Evolutionary conservation across 2,888 invertebrate genomes (phyloP).

Genomic region (Andrena trimmerana): DNA sequence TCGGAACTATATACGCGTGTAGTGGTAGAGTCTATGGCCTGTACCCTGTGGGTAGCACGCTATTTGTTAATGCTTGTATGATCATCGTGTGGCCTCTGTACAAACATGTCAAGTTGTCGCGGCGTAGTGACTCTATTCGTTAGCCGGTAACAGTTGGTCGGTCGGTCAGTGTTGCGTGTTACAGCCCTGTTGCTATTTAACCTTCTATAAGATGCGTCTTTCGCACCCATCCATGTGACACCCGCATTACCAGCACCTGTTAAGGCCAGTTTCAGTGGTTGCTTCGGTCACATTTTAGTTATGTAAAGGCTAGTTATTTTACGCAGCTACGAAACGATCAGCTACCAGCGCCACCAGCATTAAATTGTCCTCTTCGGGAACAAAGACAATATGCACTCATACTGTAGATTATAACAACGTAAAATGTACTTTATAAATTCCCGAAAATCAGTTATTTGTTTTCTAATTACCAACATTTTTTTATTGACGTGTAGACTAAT

Average conservation of each 20-base stretch:
- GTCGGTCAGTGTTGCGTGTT: constrained; percentile 76
- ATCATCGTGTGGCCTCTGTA: constrained; percentile 79
- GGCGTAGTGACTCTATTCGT: constrained; percentile 77
- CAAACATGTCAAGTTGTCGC: constrained; percentile 83
- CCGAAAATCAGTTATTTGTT: no score
- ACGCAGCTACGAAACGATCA: constrained; percentile 14
- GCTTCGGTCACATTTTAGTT: constrained; percentile 43
- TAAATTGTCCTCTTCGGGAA: constrained; percentile 3
- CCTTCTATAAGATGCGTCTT: constrained; percentile 79
- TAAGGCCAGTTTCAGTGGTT: constrained; percentile 68
- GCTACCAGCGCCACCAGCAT: constrained; percentile 12
- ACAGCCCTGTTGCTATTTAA: constrained; percentile 78
- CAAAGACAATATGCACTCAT: no score
- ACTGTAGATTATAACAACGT: no score
- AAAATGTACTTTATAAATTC: no score
- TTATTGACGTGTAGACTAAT: no score
- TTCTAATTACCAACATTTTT: no score
- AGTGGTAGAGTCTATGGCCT: constrained; percentile 41
- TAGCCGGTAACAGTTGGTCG: constrained; percentile 71
- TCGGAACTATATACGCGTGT: constrained; percentile 32
- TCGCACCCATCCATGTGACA: constrained; percentile 75
- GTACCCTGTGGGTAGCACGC: constrained; percentile 58
- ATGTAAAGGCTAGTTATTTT: constrained; percentile 24
- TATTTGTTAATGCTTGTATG: constrained; percentile 78
- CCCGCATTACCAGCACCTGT: constrained; percentile 65